phyloP scores from a whole-genome alignment of 2,797 vertebrate genomes.

The Dallia pectoralis region DNA sequence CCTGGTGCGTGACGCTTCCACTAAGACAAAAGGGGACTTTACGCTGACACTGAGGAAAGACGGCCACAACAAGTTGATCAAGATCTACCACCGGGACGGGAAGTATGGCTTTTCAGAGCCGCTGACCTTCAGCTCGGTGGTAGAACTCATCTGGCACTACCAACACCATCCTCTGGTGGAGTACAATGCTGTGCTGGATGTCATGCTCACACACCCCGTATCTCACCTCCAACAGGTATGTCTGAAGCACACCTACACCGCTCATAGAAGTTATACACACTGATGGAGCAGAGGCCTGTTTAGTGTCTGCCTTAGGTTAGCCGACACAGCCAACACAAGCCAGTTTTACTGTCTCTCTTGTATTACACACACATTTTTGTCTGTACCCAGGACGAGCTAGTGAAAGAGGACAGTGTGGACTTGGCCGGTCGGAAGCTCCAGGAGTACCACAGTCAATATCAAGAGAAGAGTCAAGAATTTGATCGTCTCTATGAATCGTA shows the following conservation, averaged over 20 bases:
- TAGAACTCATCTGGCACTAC: constrained; percentile 94
- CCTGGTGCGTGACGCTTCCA: constrained; percentile 93
- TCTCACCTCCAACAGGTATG: constrained; percentile 76
- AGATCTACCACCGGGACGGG: constrained; percentile 92
- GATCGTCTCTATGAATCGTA: constrained; percentile 92
- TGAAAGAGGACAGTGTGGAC: constrained; percentile 91
- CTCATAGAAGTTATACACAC: not conserved
- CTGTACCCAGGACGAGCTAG: constrained; percentile 81
- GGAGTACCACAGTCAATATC: constrained; percentile 89
- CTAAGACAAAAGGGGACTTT: constrained; percentile 92
- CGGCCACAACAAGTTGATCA: constrained; percentile 94
- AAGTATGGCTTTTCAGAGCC: constrained; percentile 96
- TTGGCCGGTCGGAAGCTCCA: constrained; percentile 91
- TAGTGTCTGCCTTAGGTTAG: not conserved
- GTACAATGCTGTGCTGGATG: constrained; percentile 92
- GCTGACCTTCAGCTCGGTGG: constrained; percentile 89
- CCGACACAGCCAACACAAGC: constrained; percentile 4
- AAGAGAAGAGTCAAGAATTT: constrained; percentile 94
- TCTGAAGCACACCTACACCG: not conserved
- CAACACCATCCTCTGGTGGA: constrained; percentile 91
- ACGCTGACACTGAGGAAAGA: constrained; percentile 94
- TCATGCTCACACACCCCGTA: constrained; percentile 89
- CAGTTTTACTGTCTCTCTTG: not conserved
- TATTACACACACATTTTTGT: constrained; percentile 33
- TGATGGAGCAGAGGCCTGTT: not conserved